Conservation (phyloP, 2,888 invertebrate species). For the Cephalotes varians region DNA sequence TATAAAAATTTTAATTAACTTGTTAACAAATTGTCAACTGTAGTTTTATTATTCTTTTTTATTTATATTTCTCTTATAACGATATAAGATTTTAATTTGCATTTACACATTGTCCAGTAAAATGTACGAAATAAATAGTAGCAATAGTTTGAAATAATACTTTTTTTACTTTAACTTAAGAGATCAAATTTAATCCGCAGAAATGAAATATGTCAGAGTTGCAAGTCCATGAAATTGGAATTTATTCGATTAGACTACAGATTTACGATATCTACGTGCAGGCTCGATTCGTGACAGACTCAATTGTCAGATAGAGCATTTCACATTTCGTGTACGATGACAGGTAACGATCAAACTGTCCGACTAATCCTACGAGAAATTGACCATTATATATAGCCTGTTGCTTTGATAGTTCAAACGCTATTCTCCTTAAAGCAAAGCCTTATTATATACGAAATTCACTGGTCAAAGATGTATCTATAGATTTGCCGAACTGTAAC, state of each 20-base stretch:
- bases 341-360: conserved; percentile 26
- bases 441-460: not conserved
- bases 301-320: conserved; percentile 33
- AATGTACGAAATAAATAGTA: not conserved
- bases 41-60: not conserved
- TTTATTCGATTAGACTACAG: conserved; percentile 46
- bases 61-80: not conserved
- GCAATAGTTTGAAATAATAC: not conserved
- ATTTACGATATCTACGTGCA: conserved; percentile 34
- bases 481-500: not conserved
- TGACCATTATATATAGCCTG: not conserved
- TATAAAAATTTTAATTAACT: not conserved
- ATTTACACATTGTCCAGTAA: not conserved
- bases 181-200: not conserved
- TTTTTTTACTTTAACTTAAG: not conserved
- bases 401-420: not conserved
- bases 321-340: conserved; percentile 33
- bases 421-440: conserved; percentile 2
- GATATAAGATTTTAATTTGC: not conserved
- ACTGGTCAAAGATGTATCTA: not conserved
- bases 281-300: conserved; percentile 16
- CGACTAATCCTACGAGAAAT: conserved; percentile 27
- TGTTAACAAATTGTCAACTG: not conserved
- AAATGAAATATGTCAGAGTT: not conserved
- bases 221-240: conserved; percentile 16